Base-by-base conservation (phyloP, 1,140 invertebrate species). In the Hycleus cichorii region DNA sequence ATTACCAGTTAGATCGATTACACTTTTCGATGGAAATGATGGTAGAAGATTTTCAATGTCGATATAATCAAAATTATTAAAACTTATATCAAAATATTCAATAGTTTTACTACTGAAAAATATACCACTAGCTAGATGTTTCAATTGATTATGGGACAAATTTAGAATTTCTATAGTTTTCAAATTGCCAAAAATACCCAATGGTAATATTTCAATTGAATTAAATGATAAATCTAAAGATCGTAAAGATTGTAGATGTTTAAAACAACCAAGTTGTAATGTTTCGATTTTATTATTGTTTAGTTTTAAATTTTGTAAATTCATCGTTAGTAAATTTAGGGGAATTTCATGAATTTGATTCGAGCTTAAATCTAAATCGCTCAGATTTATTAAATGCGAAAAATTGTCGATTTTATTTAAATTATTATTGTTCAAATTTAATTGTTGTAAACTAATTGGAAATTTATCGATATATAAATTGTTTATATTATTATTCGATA, bases 21-120 rank as follows among this genome's bases (percentile, higher is more conserved):
- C 32, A 32, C 32, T 6, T 47, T n/a, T 12, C 10, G 46, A 39
- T 18, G 27, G 18, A 3, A 24, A 25, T 9, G 3, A 26, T 8
- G n/a, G 5, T 42, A 8, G 3, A 43, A 58, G 24, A 27, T 52
- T 51, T 6, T 24, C 6, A 25, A 42, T 27, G 11, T 52, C 46
- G 40, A 58, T 18, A 42, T 47, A n/a, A 26, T 51, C 9, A 42
- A 52, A 52, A 40, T 52, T 27, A 26, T 51, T 52, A 40, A 52
- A 40, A 52, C 44, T 52, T n/a, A 58, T 24, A 32, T 53, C 40
- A n/a, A 58, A 38, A 9, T 27, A 10, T 10, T 25, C n/a, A 39
- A 58, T 44, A 52, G 52, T 25, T 52, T 49, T 38, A 47, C 3
- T 39, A 58, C 45, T 47, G 4, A 42, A 24, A 42, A 58, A 53